Evolutionary conservation across 2,888 invertebrate genomes (phyloP).

Genomic region (Apocheima hispidaria): DNA sequence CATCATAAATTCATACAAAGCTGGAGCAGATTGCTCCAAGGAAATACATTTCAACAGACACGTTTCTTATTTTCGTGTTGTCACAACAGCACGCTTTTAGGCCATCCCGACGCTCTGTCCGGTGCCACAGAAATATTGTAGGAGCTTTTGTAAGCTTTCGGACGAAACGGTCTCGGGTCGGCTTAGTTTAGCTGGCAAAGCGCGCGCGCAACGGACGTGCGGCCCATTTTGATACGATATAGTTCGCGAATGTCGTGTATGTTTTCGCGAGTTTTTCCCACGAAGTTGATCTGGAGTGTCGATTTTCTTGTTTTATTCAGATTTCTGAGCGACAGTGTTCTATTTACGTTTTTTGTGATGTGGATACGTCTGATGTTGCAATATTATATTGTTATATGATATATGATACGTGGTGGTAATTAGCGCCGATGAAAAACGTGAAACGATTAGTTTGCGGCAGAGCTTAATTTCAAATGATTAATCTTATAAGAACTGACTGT

Average conservation of each 20-base stretch:
- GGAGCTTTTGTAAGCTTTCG: conserved; percentile 75
- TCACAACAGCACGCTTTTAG: conserved; percentile 62
- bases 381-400: conserved; percentile 19
- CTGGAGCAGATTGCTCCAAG: conserved; percentile 46
- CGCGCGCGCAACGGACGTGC: conserved; percentile 76
- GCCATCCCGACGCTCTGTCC: conserved; percentile 65
- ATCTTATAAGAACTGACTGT: not conserved
- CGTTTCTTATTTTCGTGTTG: conserved; percentile 63
- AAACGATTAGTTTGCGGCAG: not conserved
- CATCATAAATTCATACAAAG: conserved; percentile 40
- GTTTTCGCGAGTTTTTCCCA: conserved; percentile 36
- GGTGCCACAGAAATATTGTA: conserved; percentile 42
- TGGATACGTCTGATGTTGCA: conserved; percentile 29
- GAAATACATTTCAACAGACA: conserved; percentile 54
- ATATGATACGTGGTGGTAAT: conserved; percentile 27
- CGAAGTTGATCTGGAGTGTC: conserved; percentile 31
- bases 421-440: conserved; percentile 6
- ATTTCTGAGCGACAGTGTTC: conserved; percentile 45
- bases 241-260: conserved; percentile 31
- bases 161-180: conserved; percentile 59
- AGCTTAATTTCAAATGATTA: conserved; percentile 7
- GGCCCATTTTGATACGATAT: conserved; percentile 39
- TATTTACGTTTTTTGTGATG: conserved; percentile 23
- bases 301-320: conserved; percentile 41
- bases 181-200: conserved; percentile 70